Base-by-base conservation (phyloP, 1,140 invertebrate genomes). In the Bilobella aurantiaca region DNA sequence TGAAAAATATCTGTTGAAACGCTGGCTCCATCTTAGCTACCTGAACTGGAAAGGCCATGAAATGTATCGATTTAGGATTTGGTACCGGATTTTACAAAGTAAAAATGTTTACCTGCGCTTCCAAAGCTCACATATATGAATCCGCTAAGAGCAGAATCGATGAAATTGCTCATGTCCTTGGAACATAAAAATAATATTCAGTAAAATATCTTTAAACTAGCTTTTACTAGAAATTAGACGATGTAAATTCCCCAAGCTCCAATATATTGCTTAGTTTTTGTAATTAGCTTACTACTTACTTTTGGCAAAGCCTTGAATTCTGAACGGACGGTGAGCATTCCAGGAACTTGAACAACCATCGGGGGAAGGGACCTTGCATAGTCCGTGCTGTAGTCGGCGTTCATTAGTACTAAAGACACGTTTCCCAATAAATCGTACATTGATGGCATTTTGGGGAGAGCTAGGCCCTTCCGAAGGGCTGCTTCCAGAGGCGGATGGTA, bases 81-180 rank as follows among this genome's bases (percentile, higher is more conserved):
- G 49, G 49, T 23, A 18, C 37, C n/a, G n/a, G 37, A 74, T 42
- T 42, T 8, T 42, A 42, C 8, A 14, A 53, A 53, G 14, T 16
- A 16, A 8, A 8, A 53, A 53, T 53, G 12, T 23, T 53, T 53
- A 53, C 49, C 49, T 53, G 49, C 2, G 78, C 23, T 79, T 23
- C 82, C 82, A 58, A 83, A 73, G 64, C 78, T 80, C 63, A 83
- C 80, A 63, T 79, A 80, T 49, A 84, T 74, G 2, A 78, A 79
- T 16, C 81, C 82, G 42, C 86, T 86, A 70, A 82, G 67, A 12
- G 12, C 34, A 42, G 59, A 23, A 14, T 58, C 57, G 21, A 58
- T 30, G 29, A 58, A 58, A 3, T 5, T 29, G 8, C 12, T 2
- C 21, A 58, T 31, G 47, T 29, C 42, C n/a, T 56, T n/a, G n/a